phyloP scores from a whole-genome alignment of 2,888 invertebrate species.

The Venusia cambrica region DNA sequence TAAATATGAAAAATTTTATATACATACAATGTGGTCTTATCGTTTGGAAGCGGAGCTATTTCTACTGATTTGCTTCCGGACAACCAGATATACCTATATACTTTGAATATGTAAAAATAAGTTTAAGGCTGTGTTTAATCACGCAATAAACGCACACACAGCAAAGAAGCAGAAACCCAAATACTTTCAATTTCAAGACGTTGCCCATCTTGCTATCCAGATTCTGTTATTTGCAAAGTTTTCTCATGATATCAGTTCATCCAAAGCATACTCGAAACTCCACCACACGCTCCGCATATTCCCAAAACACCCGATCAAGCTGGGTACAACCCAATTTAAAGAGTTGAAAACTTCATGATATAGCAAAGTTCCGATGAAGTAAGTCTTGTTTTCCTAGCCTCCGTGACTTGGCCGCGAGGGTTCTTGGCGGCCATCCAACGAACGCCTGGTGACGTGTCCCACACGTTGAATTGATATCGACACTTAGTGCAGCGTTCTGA shows the following conservation, averaged over 20 bases:
- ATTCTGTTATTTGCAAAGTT: too few species aligned
- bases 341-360: constrained; percentile 32
- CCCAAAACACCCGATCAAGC: constrained; percentile 16
- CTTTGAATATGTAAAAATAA: too few species aligned
- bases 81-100: too few species aligned
- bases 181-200: too few species aligned
- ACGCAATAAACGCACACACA: too few species aligned
- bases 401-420: constrained; percentile 49
- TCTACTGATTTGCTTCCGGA: too few species aligned
- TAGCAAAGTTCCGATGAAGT: constrained; percentile 39
- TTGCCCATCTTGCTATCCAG: too few species aligned
- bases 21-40: too few species aligned
- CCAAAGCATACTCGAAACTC: constrained; percentile 8
- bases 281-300: constrained; percentile 10
- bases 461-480: constrained; percentile 69
- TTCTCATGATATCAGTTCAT: constrained; percentile 4
- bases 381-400: constrained; percentile 47
- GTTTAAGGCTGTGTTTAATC: too few species aligned
- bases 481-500: constrained; percentile 53
- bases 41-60: too few species aligned
- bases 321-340: constrained; percentile 16
- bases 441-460: constrained; percentile 59
- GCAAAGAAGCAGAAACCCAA: too few species aligned
- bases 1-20: too few species aligned
- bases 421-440: constrained; percentile 52